Evolutionary conservation across 2,797 vertebrate species (phyloP).

Genomic region (Ciconia nigra): DNA sequence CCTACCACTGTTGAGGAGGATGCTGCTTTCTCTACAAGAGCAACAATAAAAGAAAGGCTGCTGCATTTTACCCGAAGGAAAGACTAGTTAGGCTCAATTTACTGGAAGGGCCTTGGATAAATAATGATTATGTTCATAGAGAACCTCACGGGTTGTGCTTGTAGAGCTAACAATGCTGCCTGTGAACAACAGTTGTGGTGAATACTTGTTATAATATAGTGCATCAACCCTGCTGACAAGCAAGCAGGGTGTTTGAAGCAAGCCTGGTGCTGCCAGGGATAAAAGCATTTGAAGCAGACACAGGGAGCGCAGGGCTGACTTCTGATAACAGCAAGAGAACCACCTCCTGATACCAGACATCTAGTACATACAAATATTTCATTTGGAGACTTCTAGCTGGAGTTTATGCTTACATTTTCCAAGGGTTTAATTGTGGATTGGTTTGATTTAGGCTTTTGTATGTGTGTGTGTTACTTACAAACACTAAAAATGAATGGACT

Average conservation of each 20-base stretch:
- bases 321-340: slow-evolving; percentile 31
- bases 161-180: slow-evolving; percentile 32
- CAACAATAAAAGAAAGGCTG: background rate
- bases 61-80: background rate
- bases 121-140: background rate
- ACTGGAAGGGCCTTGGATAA: background rate
- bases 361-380: slow-evolving; percentile 15
- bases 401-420: background rate
- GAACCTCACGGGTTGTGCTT: background rate
- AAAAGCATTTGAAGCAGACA: slow-evolving; percentile 24
- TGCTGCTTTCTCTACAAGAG: background rate
- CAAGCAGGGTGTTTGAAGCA: slow-evolving; percentile 36
- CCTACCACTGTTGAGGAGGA: background rate
- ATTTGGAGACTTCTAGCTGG: background rate
- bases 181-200: slow-evolving; percentile 19
- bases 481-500: background rate
- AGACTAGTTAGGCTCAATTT: slow-evolving; percentile 23
- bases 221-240: slow-evolving; percentile 32
- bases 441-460: background rate
- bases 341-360: background rate
- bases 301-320: background rate
- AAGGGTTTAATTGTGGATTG: background rate
- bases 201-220: slow-evolving; percentile 11
- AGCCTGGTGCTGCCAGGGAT: background rate
- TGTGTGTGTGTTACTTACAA: background rate